Evolutionary conservation across 2,113 vertebrate species (phyloP).

Genomic region (Deroptyus accipitrinus): DNA sequence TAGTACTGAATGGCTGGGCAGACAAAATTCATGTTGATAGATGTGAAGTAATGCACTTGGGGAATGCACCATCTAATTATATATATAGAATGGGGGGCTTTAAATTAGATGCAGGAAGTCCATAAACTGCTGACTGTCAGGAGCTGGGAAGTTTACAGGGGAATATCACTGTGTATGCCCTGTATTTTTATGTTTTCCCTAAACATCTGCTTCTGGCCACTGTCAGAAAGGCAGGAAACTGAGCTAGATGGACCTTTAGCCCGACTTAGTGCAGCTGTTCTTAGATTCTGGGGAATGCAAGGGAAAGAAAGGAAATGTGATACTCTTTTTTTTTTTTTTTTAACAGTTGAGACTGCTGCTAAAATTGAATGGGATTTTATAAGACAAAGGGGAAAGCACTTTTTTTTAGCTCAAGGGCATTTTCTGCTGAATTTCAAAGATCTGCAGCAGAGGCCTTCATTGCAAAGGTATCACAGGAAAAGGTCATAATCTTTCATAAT

Average conservation of each 20-base stretch:
- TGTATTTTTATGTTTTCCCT: neutral
- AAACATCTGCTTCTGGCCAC: neutral
- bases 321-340: neutral
- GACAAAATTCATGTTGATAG: neutral
- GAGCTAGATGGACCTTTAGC: neutral
- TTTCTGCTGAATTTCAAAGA: neutral
- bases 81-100: neutral
- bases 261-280: constrained; percentile 18
- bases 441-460: neutral
- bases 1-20: neutral
- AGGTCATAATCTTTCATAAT: neutral
- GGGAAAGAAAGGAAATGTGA: neutral
- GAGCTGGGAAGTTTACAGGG: neutral
- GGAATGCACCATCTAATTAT: neutral
- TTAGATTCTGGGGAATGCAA: neutral
- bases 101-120: neutral
- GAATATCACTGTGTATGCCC: neutral
- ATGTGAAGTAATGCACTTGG: neutral
- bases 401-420: neutral
- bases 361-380: neutral
- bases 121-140: neutral
- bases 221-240: neutral
- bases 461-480: neutral
- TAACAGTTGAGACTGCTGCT: neutral
- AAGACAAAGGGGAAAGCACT: neutral